Evolutionary conservation across 2,888 invertebrate species (phyloP), one percentile per base, ranked within the genome.

Genomic region (Acrobasis repandana): DNA sequence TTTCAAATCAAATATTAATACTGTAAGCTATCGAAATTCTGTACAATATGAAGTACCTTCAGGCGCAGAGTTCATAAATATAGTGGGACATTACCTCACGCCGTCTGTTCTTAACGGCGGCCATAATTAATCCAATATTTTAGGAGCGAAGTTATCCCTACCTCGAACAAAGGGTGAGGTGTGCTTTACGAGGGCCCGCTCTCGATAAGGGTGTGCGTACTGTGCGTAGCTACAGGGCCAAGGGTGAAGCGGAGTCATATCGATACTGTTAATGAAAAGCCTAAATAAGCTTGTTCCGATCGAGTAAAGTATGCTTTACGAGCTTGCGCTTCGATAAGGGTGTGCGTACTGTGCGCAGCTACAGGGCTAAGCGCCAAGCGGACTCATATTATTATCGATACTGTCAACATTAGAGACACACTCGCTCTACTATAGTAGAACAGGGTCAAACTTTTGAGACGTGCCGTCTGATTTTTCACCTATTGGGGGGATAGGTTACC

Each of bases 111-210:
- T 16, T 38, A 54, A 54, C 54, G 54, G 38, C 54, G 5, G 54
- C 38, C 18, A 54, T 54, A 54, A 54, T 54, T 54, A 54, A 54
- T 54, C 54, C 54, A 54, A 54, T 54, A 54, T 54, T 54, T 54
- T 54, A 38, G 38, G 54, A 54, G 52, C 16, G 49, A 54, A 54
- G 54, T 54, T 54, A 54, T 36, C 54, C 54, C 54, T 34, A 36
- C 52, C 52, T 52, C 38, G 54, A 54, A 54, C 54, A 54, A 54
- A 54, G 54, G 54, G 54, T 54, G 43, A 38, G 54, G 52, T 54
- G 18, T 54, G 20, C 54, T 54, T 54, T 54, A 54, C 38, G 54
- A 54, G 38, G 54, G 54, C 54, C 50, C 38, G 52, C n/a, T 51
- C 50, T 50, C 52, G 54, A 54, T 54, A 36, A 54, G 54, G 54